These are phyloP conservation scores for Drosophila histrio DNA, from an alignment of 2,888 invertebrate species.

Conservation along the genomic window DNA sequence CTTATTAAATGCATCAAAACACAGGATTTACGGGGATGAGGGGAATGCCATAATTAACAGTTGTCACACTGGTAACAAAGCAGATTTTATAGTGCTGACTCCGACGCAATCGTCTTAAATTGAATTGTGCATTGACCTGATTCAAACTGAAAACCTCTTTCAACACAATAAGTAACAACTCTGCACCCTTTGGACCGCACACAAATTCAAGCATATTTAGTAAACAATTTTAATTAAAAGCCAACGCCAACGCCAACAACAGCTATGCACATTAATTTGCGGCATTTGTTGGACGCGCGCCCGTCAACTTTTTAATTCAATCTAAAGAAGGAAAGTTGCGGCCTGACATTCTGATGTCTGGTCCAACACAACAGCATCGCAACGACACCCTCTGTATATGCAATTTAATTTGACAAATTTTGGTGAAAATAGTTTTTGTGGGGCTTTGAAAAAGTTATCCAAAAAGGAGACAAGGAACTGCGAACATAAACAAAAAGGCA, in stretches of 20 bases:
- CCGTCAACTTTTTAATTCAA: constrained; percentile 78
- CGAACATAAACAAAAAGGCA: neutral
- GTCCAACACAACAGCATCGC: constrained; percentile 30
- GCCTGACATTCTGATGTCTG: constrained; percentile 43
- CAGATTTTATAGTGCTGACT: constrained; percentile 42
- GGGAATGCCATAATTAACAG: constrained; percentile 68
- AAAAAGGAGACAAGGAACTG: constrained; percentile 14
- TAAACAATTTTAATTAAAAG: constrained; percentile 75
- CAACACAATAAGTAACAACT: constrained; percentile 22
- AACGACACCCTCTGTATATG: constrained; percentile 53
- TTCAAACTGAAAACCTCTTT: constrained; percentile 35
- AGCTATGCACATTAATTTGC: constrained; percentile 75
- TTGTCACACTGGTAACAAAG: constrained; percentile 60
- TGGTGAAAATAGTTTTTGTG: constrained; percentile 69
- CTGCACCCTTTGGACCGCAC: constrained; percentile 27
- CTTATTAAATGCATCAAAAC: constrained; percentile 67
- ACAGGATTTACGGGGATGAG: neutral
- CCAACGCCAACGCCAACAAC: constrained; percentile 40
- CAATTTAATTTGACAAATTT: constrained; percentile 80
- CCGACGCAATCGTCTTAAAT: constrained; percentile 44
- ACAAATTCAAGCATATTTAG: constrained; percentile 74
- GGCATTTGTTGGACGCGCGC: constrained; percentile 62
- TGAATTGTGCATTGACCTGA: constrained; percentile 74
- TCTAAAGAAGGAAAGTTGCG: constrained; percentile 60
- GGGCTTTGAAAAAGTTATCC: constrained; percentile 39